Evolutionary conservation across 1,140 invertebrate genomes (phyloP).

Genomic region (Apis florea): DNA sequence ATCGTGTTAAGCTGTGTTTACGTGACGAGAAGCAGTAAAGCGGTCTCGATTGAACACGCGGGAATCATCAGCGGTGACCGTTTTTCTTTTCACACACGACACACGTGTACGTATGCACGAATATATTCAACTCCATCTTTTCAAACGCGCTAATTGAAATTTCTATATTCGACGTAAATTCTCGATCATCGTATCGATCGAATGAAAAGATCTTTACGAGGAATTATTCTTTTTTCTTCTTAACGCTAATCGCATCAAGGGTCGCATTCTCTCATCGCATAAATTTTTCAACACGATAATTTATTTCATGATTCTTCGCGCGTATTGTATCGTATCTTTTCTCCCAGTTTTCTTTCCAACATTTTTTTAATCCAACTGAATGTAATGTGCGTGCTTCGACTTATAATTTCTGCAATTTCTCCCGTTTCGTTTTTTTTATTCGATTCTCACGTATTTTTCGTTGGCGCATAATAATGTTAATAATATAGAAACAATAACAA

Average conservation of each 20-base stretch:
- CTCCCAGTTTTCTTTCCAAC: too few relatives aligned
- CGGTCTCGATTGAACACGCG: slow-evolving; percentile 49
- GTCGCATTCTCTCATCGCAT: neutral
- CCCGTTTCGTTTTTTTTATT: too few relatives aligned
- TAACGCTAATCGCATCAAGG: neutral
- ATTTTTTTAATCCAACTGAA: too few relatives aligned
- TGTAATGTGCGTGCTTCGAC: too few relatives aligned
- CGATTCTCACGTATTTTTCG: too few relatives aligned
- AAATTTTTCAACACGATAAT: neutral
- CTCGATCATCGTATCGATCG: neutral
- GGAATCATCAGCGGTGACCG: slow-evolving; percentile 51
- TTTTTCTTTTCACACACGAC: neutral
- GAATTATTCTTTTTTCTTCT: neutral
- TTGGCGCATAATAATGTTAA: too few relatives aligned
- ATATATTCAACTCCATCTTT: neutral
- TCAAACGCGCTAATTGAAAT: neutral
- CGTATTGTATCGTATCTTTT: neutral
- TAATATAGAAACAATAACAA: too few relatives aligned
- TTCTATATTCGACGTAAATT: neutral
- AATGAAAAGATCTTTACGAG: neutral
- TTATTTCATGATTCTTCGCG: neutral
- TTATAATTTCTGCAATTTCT: too few relatives aligned
- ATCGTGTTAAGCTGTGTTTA: slow-evolving; percentile 47
- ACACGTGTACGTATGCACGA: neutral
- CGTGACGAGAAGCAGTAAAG: slow-evolving; percentile 39